Evolutionary conservation across 2,113 vertebrate species (phyloP), one percentile per base, ranked within the genome.

Genomic region (Nicator chloris): DNA sequence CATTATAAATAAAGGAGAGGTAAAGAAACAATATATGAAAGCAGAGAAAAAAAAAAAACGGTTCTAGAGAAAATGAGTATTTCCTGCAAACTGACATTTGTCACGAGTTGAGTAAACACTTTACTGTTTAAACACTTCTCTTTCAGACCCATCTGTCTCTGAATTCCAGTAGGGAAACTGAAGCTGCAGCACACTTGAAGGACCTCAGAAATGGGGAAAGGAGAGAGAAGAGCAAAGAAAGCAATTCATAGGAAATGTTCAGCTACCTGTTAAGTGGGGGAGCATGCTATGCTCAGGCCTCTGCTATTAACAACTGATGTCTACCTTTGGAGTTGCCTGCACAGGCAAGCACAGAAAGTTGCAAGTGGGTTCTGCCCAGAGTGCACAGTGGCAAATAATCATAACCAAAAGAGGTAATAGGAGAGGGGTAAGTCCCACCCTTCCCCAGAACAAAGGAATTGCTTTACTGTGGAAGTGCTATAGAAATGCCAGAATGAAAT

Each of bases 341-440:
- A 37, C 3, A 28, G 20, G 7, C 40, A 69, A 72, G 10, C 9
- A 61, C 6, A 33, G 44, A 21, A 23, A 15, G 21, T 27, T 60
- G 45, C 9, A 64, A 76, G n/a, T 0, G 2, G 9, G 8, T 53
- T 87, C 42, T 84, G 26, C 24, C 40, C 42, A 57, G 15, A 16
- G 9, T 39, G 2, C 7, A 44, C 51, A 14, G 9, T 75, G 40
- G 16, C 11, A 77, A 51, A 26, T 24, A 44, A 59, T 14, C 21
- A 33, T 26, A 66, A 56, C 10, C 10, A 54, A 30, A 19, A 37
- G 11, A 81, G 8, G 11, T 26, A 66, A 66, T 4, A 59, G 33
- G 9, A 78, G 33, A 75, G 26, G 6, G 33, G 4, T 3, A 88
- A 54, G 20, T 54, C 5, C 7, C 7, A 1, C 2, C 1, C 2